phyloP scores from a whole-genome alignment of 2,113 vertebrate genomes.

The Prunella fulvescens region DNA sequence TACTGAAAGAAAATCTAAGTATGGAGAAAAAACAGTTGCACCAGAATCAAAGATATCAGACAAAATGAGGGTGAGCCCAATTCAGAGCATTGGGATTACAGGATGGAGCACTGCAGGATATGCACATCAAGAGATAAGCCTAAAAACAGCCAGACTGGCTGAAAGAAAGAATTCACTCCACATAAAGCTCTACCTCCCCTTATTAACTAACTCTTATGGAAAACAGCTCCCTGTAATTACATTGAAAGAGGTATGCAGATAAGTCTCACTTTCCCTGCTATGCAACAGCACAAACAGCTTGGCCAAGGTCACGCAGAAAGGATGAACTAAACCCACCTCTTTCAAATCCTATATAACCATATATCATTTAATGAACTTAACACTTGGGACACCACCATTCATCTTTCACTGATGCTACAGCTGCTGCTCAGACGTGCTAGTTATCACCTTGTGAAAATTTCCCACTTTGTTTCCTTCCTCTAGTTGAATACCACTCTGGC shows the following conservation, averaged over 20 bases:
- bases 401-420: neutral
- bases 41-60: neutral
- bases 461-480: neutral
- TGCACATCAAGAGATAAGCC: neutral
- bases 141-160: neutral
- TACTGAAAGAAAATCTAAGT: neutral
- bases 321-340: neutral
- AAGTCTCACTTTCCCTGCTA: neutral
- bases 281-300: neutral
- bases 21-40: no score
- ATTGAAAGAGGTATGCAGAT: neutral
- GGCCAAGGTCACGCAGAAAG: neutral
- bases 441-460: neutral
- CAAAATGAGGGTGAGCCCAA: neutral
- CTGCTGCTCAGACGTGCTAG: neutral
- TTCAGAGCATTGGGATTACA: neutral
- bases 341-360: neutral
- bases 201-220: neutral
- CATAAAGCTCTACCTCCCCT: neutral
- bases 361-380: neutral
- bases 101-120: neutral
- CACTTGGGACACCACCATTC: neutral
- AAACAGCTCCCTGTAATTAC: neutral
- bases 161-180: neutral
- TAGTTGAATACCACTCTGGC: neutral